Evolutionary conservation across 1,140 invertebrate genomes (phyloP).

Genomic region (Drosophila pseudoobscura): DNA sequence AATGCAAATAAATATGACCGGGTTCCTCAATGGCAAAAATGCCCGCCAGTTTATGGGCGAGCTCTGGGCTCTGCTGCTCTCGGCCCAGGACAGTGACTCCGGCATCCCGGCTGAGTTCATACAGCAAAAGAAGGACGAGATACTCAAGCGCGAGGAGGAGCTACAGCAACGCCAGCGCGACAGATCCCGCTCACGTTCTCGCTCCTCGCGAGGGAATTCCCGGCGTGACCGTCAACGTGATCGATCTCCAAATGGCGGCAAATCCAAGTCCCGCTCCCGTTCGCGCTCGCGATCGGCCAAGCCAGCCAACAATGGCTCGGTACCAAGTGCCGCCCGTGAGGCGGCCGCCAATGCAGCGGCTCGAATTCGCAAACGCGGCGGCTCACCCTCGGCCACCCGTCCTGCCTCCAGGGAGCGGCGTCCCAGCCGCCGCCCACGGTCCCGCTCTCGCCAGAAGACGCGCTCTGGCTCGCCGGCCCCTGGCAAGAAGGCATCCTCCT

Average conservation of each 20-base stretch:
- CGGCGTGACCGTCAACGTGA: conserved; percentile 58
- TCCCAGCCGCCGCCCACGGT: conserved; percentile 50
- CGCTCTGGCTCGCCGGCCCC: conserved; percentile 55
- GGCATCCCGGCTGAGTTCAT: conserved; percentile 97
- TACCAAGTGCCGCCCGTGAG: conserved; percentile 62
- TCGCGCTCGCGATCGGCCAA: conserved; percentile 44
- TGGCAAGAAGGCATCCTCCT: conserved; percentile 82
- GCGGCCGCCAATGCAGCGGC: conserved; percentile 74
- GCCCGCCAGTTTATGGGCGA: conserved; percentile 98
- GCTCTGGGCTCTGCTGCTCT: conserved; percentile 96
- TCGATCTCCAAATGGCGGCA: conserved; percentile 20
- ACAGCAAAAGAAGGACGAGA: conserved; percentile 98
- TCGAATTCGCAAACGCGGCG: conserved; percentile 65
- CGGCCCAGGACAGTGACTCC: conserved; percentile 96
- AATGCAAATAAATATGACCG: conserved; percentile 99
- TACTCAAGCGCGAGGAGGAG: conserved; percentile 90
- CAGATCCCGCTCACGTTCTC: conserved; percentile 58
- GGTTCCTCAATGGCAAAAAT: conserved; percentile 99
- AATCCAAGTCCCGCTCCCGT: conserved; percentile 59
- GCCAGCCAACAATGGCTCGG: conserved; percentile 54
- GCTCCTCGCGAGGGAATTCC: conserved; percentile 31
- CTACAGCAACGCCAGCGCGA: conserved; percentile 62
- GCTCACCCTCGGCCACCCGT: conserved; percentile 38
- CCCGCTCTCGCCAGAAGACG: conserved; percentile 59
- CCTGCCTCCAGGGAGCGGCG: conserved; percentile 51